A percentile compares a stretch with the other conserved stretches of the same genome.
Conservation (phyloP, 2,888 invertebrate genomes). For the Leptura quadrifasciata region DNA sequence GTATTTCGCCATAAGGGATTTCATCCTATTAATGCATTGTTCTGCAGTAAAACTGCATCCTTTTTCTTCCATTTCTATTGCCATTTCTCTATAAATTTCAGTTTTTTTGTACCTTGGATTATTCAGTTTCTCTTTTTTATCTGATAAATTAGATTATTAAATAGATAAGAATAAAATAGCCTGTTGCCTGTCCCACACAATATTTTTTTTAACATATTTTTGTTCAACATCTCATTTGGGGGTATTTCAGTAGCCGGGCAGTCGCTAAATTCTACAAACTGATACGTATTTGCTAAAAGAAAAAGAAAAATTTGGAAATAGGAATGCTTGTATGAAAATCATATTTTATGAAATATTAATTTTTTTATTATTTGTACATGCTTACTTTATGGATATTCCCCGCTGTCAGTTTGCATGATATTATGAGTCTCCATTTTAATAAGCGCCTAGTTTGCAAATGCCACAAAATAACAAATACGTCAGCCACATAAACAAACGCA, state of each 20-base stretch:
- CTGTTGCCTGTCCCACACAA: background rate
- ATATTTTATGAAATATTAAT: background rate
- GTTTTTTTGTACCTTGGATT: background rate
- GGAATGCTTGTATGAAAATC: background rate
- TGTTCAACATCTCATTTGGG: background rate
- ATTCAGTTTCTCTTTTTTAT: background rate
- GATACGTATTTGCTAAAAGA: background rate
- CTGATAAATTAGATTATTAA: background rate
- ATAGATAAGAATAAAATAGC: background rate
- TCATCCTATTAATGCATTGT: constrained; percentile 14
- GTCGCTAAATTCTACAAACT: background rate
- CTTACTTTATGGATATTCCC: background rate
- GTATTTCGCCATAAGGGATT: constrained; percentile 3
- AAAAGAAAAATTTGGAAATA: background rate
- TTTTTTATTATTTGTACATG: background rate
- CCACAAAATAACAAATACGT: background rate
- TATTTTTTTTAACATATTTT: background rate
- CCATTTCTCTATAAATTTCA: background rate
- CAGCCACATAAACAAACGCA: too few relatives aligned
- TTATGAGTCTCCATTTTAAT: background rate
- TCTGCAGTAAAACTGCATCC: background rate
- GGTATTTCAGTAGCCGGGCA: background rate
- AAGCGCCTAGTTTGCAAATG: background rate
- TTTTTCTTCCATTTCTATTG: background rate
- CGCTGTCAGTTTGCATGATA: background rate